A percentile compares a stretch with the other conserved stretches of the same genome.
phyloP scores from a whole-genome alignment of 2,888 invertebrate genomes.

The Torymus texanus region DNA sequence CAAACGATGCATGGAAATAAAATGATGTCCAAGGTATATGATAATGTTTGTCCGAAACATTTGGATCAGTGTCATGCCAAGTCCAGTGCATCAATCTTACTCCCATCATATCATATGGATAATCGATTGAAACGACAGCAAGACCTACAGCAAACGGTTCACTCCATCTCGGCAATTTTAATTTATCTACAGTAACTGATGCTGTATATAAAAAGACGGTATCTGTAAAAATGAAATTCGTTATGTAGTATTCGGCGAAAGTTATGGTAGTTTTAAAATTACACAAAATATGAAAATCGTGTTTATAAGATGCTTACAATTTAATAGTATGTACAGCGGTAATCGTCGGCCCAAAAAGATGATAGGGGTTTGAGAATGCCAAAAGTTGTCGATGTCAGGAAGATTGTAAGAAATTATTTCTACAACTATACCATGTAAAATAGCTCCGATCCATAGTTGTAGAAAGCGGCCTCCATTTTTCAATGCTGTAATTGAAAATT shows the following conservation, averaged over 20 bases:
- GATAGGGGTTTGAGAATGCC: conserved; percentile 87
- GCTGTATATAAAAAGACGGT: conserved; percentile 80
- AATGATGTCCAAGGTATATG: conserved; percentile 91
- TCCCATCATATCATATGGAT: conserved; percentile 87
- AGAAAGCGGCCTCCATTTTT: conserved; percentile 84
- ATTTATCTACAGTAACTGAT: conserved; percentile 77
- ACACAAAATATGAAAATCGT: no score
- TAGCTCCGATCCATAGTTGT: conserved; percentile 84
- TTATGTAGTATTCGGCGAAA: neutral
- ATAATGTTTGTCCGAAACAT: conserved; percentile 84
- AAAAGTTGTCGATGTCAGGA: conserved; percentile 88
- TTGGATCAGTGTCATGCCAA: conserved; percentile 87
- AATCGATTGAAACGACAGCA: conserved; percentile 83
- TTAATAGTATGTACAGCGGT: conserved; percentile 83
- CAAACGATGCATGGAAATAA: conserved; percentile 87
- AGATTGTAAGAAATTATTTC: conserved; percentile 83
- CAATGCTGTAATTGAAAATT: conserved; percentile 77
- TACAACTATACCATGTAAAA: conserved; percentile 84
- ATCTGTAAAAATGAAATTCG: conserved; percentile 72
- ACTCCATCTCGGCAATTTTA: conserved; percentile 78
- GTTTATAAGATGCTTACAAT: conserved; percentile 78
- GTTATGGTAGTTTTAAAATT: neutral
- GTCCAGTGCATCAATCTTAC: conserved; percentile 89
- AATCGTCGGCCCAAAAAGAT: conserved; percentile 83
- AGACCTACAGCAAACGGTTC: conserved; percentile 84